Conservation (phyloP, 37 sponge, comb jelly and placozoan genomes). For the Geodia barretti region DNA sequence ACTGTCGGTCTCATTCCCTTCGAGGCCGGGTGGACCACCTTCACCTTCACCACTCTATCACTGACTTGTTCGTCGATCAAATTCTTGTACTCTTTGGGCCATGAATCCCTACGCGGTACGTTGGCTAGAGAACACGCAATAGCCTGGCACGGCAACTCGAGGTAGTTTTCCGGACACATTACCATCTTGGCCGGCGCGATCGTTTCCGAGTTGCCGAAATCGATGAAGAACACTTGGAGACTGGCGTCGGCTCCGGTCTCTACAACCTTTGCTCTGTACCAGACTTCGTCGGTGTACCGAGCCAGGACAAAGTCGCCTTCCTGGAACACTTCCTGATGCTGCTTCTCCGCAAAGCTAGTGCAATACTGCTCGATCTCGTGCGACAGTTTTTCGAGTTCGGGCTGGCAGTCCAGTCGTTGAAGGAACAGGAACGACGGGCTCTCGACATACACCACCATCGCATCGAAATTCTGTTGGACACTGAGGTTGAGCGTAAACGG, state of each 20-base stretch:
- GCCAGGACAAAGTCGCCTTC: constrained; percentile 75
- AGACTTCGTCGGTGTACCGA: constrained; percentile 51
- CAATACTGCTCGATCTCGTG: constrained; percentile 71
- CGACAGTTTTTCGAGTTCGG: constrained; percentile 50
- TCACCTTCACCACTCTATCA: constrained; percentile 25
- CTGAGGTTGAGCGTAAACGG: constrained; percentile 67
- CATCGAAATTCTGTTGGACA: constrained; percentile 40
- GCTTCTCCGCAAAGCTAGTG: constrained; percentile 21
- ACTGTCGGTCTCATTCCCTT: constrained; percentile 63
- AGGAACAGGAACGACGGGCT: constrained; percentile 66
- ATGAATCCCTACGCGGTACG: constrained; percentile 67
- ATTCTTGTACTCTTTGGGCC: constrained; percentile 60
- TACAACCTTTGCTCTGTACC: constrained; percentile 77
- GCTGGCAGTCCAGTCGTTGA: constrained; percentile 58
- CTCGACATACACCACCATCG: constrained; percentile 41
- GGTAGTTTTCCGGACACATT: constrained; percentile 67
- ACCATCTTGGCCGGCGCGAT: constrained; percentile 27
- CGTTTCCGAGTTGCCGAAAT: constrained; percentile 66
- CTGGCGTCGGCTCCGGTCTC: constrained; percentile 14
- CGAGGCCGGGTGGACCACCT: constrained; percentile 53
- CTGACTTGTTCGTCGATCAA: constrained; percentile 29
- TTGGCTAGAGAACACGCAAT: constrained; percentile 69
- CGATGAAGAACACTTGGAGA: constrained; percentile 60
- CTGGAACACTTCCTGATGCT: constrained; percentile 12
- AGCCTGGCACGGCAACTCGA: constrained; percentile 71